phyloP scores from a whole-genome alignment of 2,797 vertebrate species.

The Helarctos malayanus region DNA sequence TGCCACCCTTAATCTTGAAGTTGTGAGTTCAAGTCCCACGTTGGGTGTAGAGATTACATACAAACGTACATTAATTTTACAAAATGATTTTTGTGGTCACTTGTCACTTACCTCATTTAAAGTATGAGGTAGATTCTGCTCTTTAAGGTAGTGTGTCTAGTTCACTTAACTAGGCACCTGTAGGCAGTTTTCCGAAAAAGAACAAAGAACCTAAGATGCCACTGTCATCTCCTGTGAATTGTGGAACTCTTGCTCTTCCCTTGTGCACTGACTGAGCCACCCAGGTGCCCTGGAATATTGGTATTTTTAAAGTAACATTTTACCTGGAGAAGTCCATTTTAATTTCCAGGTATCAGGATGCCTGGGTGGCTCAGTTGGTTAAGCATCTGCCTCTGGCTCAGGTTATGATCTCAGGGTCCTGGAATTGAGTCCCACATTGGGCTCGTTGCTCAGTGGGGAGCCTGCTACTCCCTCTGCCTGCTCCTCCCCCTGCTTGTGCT shows the following conservation, averaged over 20 bases:
- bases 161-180: neutral
- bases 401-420: too few relatives aligned
- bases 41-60: neutral
- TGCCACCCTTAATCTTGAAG: neutral
- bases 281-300: neutral
- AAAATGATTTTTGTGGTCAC: neutral
- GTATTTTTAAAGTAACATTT: conserved; percentile 54
- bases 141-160: neutral
- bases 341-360: neutral
- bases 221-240: neutral
- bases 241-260: neutral
- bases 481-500: too few relatives aligned
- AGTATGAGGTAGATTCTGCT: neutral
- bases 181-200: conserved; percentile 29
- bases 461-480: too few relatives aligned
- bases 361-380: too few relatives aligned
- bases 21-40: neutral
- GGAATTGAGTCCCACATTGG: too few relatives aligned
- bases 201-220: neutral
- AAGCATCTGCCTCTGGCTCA: too few relatives aligned
- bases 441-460: too few relatives aligned
- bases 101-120: neutral
- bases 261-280: neutral
- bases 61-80: neutral
- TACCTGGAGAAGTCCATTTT: conserved; percentile 27